phyloP scores from a whole-genome alignment of 2,888 invertebrate genomes.

The Lepidocyrtoides sp. region DNA sequence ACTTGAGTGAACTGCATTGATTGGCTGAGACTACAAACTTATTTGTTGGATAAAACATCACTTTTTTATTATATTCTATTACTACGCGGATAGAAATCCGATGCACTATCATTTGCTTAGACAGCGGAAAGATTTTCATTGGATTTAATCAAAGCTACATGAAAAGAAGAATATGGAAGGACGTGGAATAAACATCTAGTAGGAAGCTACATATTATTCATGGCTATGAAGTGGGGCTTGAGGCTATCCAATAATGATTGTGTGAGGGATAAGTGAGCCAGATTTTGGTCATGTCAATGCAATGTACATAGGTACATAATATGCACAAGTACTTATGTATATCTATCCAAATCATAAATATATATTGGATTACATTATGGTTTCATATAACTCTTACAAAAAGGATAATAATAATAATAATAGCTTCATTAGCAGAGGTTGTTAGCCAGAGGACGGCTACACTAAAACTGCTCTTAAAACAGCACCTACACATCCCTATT shows the following conservation, averaged over 20 bases:
- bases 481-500: neutral
- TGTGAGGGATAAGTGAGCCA: neutral
- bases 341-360: too few species aligned
- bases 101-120: slow-evolving; percentile 42
- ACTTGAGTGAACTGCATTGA: slow-evolving; percentile 34
- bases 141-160: slow-evolving; percentile 41
- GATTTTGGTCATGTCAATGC: slow-evolving; percentile 29
- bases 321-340: neutral
- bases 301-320: neutral
- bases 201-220: neutral
- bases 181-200: neutral
- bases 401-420: slow-evolving; percentile 7
- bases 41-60: slow-evolving; percentile 5
- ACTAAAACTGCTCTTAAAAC: neutral
- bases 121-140: slow-evolving; percentile 32
- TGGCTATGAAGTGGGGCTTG: neutral
- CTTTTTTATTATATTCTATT: slow-evolving; percentile 24
- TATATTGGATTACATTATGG: neutral
- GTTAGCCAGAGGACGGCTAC: slow-evolving; percentile 15
- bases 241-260: slow-evolving; percentile 11
- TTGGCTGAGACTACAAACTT: slow-evolving; percentile 1
- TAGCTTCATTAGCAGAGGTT: slow-evolving; percentile 39
- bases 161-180: neutral
- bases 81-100: neutral
- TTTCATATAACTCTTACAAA: neutral